These are phyloP conservation scores for Poeciliopsis paucimaculata DNA, from an alignment of 2,797 vertebrate genomes.

Conservation along the genomic window DNA sequence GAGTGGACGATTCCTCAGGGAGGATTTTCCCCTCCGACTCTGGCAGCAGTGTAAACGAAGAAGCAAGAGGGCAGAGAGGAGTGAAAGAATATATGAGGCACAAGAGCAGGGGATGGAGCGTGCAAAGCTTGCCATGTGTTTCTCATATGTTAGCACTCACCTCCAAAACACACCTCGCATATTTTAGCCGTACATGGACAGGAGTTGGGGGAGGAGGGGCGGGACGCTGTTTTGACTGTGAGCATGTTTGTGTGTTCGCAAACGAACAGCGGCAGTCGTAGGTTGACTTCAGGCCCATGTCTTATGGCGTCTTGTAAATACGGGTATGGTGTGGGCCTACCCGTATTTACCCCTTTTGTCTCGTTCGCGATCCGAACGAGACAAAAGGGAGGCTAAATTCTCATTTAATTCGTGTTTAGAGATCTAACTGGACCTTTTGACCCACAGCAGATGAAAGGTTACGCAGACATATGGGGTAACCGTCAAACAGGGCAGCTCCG, in stretches of 20 bases:
- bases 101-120: constrained; percentile 12
- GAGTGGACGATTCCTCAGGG: constrained; percentile 18
- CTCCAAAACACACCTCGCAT: constrained; percentile 61
- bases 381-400: neutral
- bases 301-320: constrained; percentile 6
- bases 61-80: constrained; percentile 34
- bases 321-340: no score
- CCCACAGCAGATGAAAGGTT: constrained; percentile 40
- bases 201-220: neutral
- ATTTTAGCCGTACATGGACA: constrained; percentile 60
- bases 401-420: constrained; percentile 13
- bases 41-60: constrained; percentile 42
- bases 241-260: constrained; percentile 27
- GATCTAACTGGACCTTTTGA: constrained; percentile 35
- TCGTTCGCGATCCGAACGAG: neutral
- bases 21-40: constrained; percentile 20
- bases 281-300: constrained; percentile 10
- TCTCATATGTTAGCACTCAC: constrained; percentile 63
- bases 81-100: constrained; percentile 43
- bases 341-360: no score
- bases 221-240: constrained; percentile 21
- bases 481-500: constrained; percentile 12
- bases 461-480: constrained; percentile 39
- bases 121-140: constrained; percentile 55
- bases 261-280: constrained; percentile 9